Conservation (phyloP, 2,888 invertebrate species). For the Scaptomyza flava region DNA sequence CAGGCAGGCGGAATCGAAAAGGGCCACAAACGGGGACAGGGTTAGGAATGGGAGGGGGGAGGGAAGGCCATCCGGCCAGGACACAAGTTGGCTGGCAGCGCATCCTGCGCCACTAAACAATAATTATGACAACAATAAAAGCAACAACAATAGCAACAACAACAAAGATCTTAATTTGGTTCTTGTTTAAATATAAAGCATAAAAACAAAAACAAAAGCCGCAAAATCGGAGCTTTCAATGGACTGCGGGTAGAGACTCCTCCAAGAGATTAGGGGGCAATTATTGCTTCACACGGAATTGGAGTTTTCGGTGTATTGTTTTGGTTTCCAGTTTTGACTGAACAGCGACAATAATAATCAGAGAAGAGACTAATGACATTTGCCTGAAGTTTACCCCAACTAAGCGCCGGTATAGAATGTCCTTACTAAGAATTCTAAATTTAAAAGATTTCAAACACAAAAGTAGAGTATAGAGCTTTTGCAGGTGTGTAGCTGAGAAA, state of each 20-base stretch:
- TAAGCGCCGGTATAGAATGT: conserved; percentile 77
- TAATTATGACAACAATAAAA: conserved; percentile 78
- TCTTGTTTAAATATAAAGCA: conserved; percentile 6
- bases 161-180: conserved; percentile 45
- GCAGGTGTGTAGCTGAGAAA: background rate
- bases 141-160: conserved; percentile 28
- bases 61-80: conserved; percentile 51
- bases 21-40: background rate
- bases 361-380: conserved; percentile 9
- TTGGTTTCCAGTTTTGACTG: conserved; percentile 63
- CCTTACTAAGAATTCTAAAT: conserved; percentile 59
- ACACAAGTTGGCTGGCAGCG: conserved; percentile 42
- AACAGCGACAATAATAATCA: conserved; percentile 21
- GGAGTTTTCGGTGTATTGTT: conserved; percentile 50
- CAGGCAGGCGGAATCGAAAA: conserved; percentile 11
- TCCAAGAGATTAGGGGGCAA: conserved; percentile 74
- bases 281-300: conserved; percentile 74
- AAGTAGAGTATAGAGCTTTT: background rate
- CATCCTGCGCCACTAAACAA: conserved; percentile 80
- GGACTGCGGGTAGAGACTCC: background rate
- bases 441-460: conserved; percentile 6
- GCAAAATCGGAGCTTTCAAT: conserved; percentile 6
- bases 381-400: conserved; percentile 28
- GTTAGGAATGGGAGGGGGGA: background rate
- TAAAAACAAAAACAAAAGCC: conserved; percentile 40